Conservation (phyloP, 2,888 invertebrate genomes). For the Balanococcus diminutus region DNA sequence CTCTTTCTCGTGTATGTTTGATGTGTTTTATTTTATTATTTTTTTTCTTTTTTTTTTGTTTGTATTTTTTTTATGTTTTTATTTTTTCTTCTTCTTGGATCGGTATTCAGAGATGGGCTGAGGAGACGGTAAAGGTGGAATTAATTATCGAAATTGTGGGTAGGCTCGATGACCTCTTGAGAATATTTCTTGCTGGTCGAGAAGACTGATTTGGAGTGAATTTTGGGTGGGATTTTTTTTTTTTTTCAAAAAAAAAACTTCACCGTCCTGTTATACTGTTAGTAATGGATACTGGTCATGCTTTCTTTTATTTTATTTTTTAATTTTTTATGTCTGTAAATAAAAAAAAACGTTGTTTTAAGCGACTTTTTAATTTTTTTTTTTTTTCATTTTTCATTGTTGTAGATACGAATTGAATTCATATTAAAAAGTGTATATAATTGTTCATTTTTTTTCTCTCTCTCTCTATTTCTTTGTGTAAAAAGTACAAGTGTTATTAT, state of each 20-base stretch:
- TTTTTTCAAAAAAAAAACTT: neutral
- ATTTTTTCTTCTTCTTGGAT: neutral
- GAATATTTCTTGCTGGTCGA: neutral
- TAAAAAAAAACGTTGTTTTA: slow-evolving; percentile 20
- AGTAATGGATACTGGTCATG: slow-evolving; percentile 48
- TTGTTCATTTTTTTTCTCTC: slow-evolving; percentile 35
- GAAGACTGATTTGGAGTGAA: neutral
- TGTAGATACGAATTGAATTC: slow-evolving; percentile 42
- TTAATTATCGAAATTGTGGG: neutral
- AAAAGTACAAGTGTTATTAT: slow-evolving; percentile 52
- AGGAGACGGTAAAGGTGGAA: neutral
- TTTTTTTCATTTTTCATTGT: slow-evolving; percentile 25
- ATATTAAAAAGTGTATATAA: slow-evolving; percentile 35
- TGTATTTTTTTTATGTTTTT: neutral
- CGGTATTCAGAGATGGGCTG: neutral
- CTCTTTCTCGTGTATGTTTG: slow-evolving; percentile 3
- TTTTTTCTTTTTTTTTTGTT: slow-evolving; percentile 19
- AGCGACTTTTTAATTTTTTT: slow-evolving; percentile 32
- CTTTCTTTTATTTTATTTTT: slow-evolving; percentile 45
- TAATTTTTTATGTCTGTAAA: slow-evolving; percentile 25
- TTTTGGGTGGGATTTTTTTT: neutral
- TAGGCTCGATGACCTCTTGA: neutral
- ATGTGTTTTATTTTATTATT: neutral
- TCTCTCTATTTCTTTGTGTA: slow-evolving; percentile 32
- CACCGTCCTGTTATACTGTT: slow-evolving; percentile 37